Percentiles rank a stretch among this genome's conserved stretches.
Conservation (phyloP, 2,888 invertebrate genomes). For the Limnephilus marmoratus region DNA sequence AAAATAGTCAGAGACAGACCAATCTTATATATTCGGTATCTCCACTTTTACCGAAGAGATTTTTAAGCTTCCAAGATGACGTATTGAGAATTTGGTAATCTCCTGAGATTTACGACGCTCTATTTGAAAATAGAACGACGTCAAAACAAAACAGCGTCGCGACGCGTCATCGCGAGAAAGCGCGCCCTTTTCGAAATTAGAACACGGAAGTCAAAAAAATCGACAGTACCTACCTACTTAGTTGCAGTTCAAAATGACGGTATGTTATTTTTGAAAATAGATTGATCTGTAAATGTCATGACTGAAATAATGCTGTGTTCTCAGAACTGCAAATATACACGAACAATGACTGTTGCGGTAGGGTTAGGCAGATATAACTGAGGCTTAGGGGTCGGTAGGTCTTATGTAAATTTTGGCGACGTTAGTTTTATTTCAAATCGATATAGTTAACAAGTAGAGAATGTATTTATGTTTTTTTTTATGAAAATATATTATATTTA, state of each 20-base stretch:
- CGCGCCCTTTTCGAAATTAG: constrained; percentile 17
- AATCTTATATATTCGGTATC: background rate
- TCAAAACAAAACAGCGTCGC: constrained; percentile 6
- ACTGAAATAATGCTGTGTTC: background rate
- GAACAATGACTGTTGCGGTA: background rate
- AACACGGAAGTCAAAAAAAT: background rate
- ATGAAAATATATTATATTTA: too few relatives aligned
- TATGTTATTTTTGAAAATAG: constrained; percentile 28
- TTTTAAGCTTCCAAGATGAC: background rate
- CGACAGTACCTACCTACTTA: background rate
- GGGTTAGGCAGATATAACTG: background rate
- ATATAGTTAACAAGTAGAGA: too few relatives aligned
- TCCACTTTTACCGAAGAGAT: background rate
- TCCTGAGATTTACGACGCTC: constrained; percentile 1
- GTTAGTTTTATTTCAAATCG: too few relatives aligned
- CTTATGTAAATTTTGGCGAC: too few relatives aligned
- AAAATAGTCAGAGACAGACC: background rate
- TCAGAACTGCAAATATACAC: background rate
- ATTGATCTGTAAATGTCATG: constrained; percentile 32
- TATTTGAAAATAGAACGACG: background rate
- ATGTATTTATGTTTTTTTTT: too few relatives aligned
- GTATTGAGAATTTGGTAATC: constrained; percentile 3
- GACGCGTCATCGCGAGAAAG: background rate
- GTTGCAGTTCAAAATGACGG: constrained; percentile 4
- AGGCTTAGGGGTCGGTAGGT: too few relatives aligned